Percentiles rank a stretch among this genome's conserved stretches.
phyloP scores from a whole-genome alignment of 1,140 invertebrate genomes.

The Drosophila sulfurigaster region DNA sequence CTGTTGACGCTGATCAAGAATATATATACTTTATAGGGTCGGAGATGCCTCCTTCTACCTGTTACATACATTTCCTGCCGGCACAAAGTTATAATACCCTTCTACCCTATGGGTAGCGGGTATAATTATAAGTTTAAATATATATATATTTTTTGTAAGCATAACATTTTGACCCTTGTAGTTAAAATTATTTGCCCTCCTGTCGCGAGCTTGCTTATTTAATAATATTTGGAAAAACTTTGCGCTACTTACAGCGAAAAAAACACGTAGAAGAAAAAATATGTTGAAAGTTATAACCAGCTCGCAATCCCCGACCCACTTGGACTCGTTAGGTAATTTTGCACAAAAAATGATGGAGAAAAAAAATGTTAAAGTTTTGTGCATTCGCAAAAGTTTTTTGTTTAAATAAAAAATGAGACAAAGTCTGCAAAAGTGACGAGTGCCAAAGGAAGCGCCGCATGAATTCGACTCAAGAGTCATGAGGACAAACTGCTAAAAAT shows the following conservation, averaged over 20 bases:
- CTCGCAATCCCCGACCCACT: constrained; percentile 23
- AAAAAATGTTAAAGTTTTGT: constrained; percentile 43
- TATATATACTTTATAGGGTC: no score
- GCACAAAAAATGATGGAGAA: not conserved
- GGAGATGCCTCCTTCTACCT: no score
- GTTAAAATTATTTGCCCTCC: constrained; percentile 8
- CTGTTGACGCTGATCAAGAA: no score
- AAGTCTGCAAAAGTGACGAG: constrained; percentile 63
- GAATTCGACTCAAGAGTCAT: constrained; percentile 57
- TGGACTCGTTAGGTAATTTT: constrained; percentile 49
- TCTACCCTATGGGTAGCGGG: no score
- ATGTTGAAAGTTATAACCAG: constrained; percentile 39
- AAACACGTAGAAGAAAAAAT: not conserved
- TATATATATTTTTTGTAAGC: constrained; percentile 8
- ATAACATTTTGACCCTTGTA: constrained; percentile 2
- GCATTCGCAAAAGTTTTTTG: constrained; percentile 53
- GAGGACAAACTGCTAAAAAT: constrained; percentile 44
- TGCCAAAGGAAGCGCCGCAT: constrained; percentile 49
- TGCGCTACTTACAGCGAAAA: constrained; percentile 38
- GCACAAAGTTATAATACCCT: no score
- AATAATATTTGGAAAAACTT: constrained; percentile 58
- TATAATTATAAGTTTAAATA: constrained; percentile 17
- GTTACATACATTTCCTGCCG: no score
- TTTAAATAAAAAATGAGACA: constrained; percentile 70
- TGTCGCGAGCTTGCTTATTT: constrained; percentile 44